phyloP scores from a whole-genome alignment of 37 sponge, comb jelly and placozoan species.

The Diacarnus erythraeanus region DNA sequence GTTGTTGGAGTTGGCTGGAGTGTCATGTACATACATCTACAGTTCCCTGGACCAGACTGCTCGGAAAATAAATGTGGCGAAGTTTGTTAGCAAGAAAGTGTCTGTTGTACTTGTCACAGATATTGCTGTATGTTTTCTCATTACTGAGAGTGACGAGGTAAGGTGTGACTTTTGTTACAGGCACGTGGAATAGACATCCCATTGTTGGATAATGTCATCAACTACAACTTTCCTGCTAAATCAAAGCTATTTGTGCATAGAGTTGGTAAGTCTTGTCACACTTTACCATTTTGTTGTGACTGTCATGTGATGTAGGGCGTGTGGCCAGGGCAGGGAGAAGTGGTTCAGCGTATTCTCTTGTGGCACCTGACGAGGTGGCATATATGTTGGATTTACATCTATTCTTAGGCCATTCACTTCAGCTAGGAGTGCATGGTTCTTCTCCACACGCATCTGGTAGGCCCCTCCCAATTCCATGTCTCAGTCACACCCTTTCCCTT shows the following conservation, averaged over 20 bases:
- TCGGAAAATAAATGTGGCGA: constrained; percentile 90
- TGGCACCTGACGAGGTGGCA: constrained; percentile 81
- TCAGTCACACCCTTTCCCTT: neutral
- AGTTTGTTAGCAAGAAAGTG: constrained; percentile 84
- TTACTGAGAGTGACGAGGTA: neutral
- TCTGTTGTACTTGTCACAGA: constrained; percentile 89
- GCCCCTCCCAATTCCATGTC: neutral
- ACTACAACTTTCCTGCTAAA: constrained; percentile 91
- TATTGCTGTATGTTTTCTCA: constrained; percentile 79
- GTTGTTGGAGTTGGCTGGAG: constrained; percentile 55
- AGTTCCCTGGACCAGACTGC: constrained; percentile 95
- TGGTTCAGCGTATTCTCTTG: constrained; percentile 90
- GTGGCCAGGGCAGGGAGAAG: constrained; percentile 95
- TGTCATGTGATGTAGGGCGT: constrained; percentile 65
- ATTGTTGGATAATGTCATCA: constrained; percentile 93
- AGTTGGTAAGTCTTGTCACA: constrained; percentile 68
- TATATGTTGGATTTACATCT: constrained; percentile 89
- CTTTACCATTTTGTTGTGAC: neutral
- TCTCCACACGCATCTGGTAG: neutral
- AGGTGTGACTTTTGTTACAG: constrained; percentile 25
- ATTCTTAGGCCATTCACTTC: constrained; percentile 69
- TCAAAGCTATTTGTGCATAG: constrained; percentile 96
- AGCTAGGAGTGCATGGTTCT: neutral
- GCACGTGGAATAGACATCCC: constrained; percentile 98
- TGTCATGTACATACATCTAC: constrained; percentile 72